Evolutionary conservation across 2,113 vertebrate genomes (phyloP).

Genomic region (Lontra canadensis): DNA sequence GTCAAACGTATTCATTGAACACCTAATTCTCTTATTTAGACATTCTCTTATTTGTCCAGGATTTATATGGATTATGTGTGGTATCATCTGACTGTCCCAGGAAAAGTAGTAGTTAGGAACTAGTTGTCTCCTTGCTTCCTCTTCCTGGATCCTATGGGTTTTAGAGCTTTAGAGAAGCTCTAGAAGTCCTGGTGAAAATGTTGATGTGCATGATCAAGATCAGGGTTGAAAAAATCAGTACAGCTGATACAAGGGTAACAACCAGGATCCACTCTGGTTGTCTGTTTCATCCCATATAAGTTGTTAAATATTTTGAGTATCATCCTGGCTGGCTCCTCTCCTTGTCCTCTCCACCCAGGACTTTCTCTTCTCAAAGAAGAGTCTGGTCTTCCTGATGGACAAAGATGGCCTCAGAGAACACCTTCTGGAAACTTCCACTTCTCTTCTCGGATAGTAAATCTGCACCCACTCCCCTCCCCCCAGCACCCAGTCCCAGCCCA

Average conservation of each 20-base stretch:
- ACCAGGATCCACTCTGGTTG: background rate
- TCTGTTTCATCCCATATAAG: too few relatives aligned
- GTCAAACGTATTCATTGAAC: background rate
- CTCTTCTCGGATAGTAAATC: background rate
- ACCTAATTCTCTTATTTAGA: too few relatives aligned
- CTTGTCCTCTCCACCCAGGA: background rate
- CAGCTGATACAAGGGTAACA: background rate
- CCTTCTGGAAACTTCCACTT: background rate
- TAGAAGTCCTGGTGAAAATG: background rate
- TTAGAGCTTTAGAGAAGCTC: background rate
- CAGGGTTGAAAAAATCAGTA: background rate
- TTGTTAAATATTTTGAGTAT: background rate
- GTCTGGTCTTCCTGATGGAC: background rate
- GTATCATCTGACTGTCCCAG: background rate
- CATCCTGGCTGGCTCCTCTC: background rate
- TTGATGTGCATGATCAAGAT: background rate
- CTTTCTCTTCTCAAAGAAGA: conserved; percentile 17
- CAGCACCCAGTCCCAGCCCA: accelerated
- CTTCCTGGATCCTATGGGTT: background rate
- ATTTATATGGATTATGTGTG: background rate
- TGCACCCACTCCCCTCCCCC: accelerated
- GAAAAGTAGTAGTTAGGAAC: background rate
- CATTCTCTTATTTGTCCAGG: background rate
- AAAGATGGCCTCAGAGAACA: background rate
- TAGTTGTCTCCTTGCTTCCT: background rate